These are phyloP conservation scores for Phaonia tiefii DNA, from an alignment of 2,888 invertebrate species.

Conservation along the genomic window DNA sequence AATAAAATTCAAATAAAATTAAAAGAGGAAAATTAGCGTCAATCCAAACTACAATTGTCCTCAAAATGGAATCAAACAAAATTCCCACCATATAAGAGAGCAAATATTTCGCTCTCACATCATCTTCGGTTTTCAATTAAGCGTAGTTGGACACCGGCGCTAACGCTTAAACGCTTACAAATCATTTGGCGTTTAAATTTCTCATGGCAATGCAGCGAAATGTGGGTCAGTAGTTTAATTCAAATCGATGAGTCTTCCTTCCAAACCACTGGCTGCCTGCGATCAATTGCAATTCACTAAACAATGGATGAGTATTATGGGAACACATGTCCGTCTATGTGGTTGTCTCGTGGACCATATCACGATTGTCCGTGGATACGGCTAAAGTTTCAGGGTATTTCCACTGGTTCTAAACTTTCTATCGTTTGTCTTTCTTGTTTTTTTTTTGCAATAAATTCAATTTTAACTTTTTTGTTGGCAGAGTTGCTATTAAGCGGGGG, in stretches of 20 bases:
- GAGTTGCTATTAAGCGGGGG: no score
- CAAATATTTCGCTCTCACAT: no score
- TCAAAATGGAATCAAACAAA: background rate
- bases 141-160: background rate
- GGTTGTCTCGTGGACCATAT: no score
- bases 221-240: conserved; percentile 62
- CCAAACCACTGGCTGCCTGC: conserved; percentile 1
- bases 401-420: conserved; percentile 25
- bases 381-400: no score
- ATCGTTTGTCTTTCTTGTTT: conserved; percentile 13
- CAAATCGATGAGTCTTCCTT: no score
- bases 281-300: conserved; percentile 17
- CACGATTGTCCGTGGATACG: no score
- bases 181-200: background rate
- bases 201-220: conserved; percentile 17
- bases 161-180: background rate
- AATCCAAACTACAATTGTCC: conserved; percentile 1
- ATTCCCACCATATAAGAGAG: conserved; percentile 2
- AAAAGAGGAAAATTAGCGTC: conserved; percentile 18
- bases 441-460: conserved; percentile 18
- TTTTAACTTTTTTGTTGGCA: conserved; percentile 23
- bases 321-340: background rate
- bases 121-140: conserved; percentile 34
- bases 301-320: conserved; percentile 16
- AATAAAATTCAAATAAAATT: no score